Conservation (phyloP, 1,140 invertebrate species). For the Dufourea novaeangliae region DNA sequence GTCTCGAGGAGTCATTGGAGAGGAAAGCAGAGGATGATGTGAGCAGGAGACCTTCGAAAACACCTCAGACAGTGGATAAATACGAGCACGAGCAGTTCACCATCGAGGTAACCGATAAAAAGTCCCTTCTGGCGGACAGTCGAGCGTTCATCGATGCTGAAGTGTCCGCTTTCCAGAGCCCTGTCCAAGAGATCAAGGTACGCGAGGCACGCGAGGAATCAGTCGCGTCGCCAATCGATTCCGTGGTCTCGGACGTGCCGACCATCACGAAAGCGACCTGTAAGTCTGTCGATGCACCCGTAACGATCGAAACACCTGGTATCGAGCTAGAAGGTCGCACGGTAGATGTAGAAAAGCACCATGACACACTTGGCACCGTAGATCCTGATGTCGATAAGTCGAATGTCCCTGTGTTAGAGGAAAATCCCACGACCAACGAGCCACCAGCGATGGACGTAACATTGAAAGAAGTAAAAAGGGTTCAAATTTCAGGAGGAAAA, state of each 20-base stretch:
- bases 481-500: conserved; percentile 29
- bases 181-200: conserved; percentile 56
- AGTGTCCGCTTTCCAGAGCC: conserved; percentile 71
- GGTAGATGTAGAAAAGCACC: conserved; percentile 80
- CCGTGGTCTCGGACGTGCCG: conserved; percentile 51
- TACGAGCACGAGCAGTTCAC: conserved; percentile 56
- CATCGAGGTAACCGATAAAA: conserved; percentile 68
- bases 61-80: conserved; percentile 43
- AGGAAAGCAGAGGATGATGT: not conserved
- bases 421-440: not conserved
- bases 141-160: conserved; percentile 71
- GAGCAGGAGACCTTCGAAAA: not conserved
- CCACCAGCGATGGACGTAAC: too few relatives aligned
- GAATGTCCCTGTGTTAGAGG: conserved; percentile 67
- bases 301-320: conserved; percentile 71
- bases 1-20: not conserved
- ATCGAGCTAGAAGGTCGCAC: conserved; percentile 77
- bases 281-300: conserved; percentile 78
- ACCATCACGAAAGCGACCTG: conserved; percentile 72
- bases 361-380: conserved; percentile 76
- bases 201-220: conserved; percentile 26
- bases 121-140: conserved; percentile 29
- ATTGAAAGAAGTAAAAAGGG: not conserved
- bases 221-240: conserved; percentile 44
- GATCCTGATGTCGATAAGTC: conserved; percentile 67